Conservation (phyloP, 2,888 invertebrate species). For the Galeruca laticollis region DNA sequence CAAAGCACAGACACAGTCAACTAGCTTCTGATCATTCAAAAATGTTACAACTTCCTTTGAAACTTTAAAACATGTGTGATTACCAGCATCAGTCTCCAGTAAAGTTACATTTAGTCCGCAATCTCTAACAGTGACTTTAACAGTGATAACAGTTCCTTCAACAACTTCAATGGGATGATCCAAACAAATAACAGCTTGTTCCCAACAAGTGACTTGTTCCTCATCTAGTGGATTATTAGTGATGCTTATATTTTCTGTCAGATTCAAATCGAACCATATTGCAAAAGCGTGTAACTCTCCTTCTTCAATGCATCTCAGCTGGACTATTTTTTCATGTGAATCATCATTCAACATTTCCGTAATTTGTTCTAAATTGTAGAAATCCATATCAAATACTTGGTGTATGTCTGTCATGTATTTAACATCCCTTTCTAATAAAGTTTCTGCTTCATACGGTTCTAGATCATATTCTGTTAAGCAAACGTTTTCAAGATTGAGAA, state of each 20-base stretch:
- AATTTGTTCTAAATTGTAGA: conserved; percentile 71
- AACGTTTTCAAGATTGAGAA: conserved; percentile 59
- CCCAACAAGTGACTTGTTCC: conserved; percentile 76
- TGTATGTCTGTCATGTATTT: conserved; percentile 72
- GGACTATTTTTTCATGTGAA: conserved; percentile 26
- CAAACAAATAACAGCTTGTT: conserved; percentile 80
- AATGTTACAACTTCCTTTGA: conserved; percentile 57
- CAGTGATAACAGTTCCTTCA: conserved; percentile 44
- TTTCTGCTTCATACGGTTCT: conserved; percentile 79
- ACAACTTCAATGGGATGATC: conserved; percentile 62
- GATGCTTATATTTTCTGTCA: conserved; percentile 73
- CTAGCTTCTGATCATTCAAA: conserved; percentile 62
- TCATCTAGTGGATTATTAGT: conserved; percentile 73
- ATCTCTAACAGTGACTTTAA: conserved; percentile 61
- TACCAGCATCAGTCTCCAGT: conserved; percentile 43
- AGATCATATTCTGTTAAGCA: conserved; percentile 61
- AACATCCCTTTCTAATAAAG: conserved; percentile 70
- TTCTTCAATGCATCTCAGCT: conserved; percentile 53
- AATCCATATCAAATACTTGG: conserved; percentile 73
- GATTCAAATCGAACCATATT: conserved; percentile 80
- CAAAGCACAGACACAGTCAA: conserved; percentile 50
- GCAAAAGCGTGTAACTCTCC: conserved; percentile 76
- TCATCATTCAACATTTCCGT: conserved; percentile 56
- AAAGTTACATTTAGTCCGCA: conserved; percentile 62
- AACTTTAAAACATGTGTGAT: conserved; percentile 56